A percentile compares a stretch with the other conserved stretches of the same genome.
Conservation (phyloP, 2,888 invertebrate species). For the Silvanus unidentatus region DNA sequence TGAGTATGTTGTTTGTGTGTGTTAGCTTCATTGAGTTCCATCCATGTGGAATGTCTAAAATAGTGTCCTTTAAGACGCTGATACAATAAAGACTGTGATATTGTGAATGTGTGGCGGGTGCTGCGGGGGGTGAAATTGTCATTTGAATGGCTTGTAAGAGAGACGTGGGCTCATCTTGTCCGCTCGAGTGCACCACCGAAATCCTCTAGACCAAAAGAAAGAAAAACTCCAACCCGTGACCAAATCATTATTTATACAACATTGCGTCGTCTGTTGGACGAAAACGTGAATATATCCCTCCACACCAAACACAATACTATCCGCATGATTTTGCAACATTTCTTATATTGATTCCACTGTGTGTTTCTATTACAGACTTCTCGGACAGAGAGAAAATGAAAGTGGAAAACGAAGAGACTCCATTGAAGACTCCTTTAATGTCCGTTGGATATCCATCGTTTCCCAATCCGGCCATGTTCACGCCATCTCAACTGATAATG, state of each 20-base stretch:
- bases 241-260: conserved; percentile 23
- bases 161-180: conserved; percentile 18
- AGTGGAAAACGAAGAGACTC: conserved; percentile 53
- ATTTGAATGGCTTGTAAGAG: conserved; percentile 19
- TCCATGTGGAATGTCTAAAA: conserved; percentile 23
- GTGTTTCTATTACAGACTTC: conserved; percentile 39
- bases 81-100: conserved; percentile 14
- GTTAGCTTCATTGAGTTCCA: conserved; percentile 21
- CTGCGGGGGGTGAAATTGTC: conserved; percentile 16
- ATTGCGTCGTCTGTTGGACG: conserved; percentile 21
- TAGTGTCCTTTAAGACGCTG: conserved; percentile 21
- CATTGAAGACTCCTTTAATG: conserved; percentile 52
- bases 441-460: conserved; percentile 52
- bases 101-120: no score
- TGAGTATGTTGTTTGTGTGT: no score
- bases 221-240: conserved; percentile 11
- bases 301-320: no score
- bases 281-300: no score
- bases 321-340: no score
- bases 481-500: conserved; percentile 49
- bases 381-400: conserved; percentile 41
- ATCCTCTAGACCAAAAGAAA: no score
- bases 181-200: conserved; percentile 17
- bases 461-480: conserved; percentile 44
- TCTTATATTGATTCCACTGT: no score